Evolutionary conservation across 1,140 invertebrate genomes (phyloP), one percentile per base, ranked within the genome.

Genomic region (Melitaea cinxia): DNA sequence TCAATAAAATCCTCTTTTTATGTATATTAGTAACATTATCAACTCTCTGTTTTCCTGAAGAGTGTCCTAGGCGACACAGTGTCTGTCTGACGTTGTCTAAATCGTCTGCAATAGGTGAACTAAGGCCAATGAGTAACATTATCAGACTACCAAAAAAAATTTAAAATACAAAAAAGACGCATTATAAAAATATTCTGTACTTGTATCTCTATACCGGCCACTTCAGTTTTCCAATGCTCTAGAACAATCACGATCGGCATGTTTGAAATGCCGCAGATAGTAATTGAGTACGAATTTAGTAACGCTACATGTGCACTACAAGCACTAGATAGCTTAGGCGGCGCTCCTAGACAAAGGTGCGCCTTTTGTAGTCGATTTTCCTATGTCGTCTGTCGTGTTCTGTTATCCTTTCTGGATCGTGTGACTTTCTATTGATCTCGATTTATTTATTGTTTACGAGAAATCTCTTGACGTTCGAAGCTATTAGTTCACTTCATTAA

Each of bases 171-270:
- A n/a, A n/a, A n/a, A n/a, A n/a, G n/a, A n/a, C n/a, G n/a, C n/a
- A n/a, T n/a, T n/a, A n/a, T n/a, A 30, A 30, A 30, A 30, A 10
- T 30, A 30, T 30, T 28, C 9, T 5, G 26, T 3, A 28, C 7
- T 4, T 4, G 3, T 3, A 28, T 7, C 26, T 28, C 3, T 28
- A 7, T 28, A 4, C 26, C 6, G 5, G 7, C 5, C 15, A 39
- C 17, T 45, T 45, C 4, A 9, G 42, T 10, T 21, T 23, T 19
- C 42, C 19, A 47, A 47, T 47, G 23, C 42, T 17, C 1, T 12
- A 17, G 42, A 23, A n/a, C 21, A 47, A 47, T 47, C 42, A 47
- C 42, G 42, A 47, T 12, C 42, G 42, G n/a, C 10, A 47, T 47
- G 6, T 47, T 47, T 19, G 9, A n/a, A 23, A 47, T 47, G 42